Evolutionary conservation across 92 coral and sea anemone genomes (phyloP).

Genomic region (Paramuricea clavata): DNA sequence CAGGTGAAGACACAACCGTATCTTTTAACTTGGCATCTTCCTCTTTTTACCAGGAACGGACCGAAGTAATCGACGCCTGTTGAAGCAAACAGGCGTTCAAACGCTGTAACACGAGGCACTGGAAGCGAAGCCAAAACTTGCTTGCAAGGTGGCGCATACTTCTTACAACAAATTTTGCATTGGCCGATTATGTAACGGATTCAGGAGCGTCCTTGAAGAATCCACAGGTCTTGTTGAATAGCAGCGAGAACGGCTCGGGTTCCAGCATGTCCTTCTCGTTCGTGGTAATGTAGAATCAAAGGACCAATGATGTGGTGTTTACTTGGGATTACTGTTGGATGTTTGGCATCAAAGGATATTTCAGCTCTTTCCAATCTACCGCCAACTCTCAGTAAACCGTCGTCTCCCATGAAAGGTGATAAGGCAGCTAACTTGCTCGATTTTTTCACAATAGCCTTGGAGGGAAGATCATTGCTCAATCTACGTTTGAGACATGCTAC

Average conservation of each 20-base stretch:
- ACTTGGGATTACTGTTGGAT: neutral
- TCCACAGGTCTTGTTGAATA: neutral
- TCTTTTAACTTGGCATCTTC: neutral
- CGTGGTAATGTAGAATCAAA: neutral
- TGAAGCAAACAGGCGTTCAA: neutral
- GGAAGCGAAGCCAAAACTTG: constrained; percentile 22
- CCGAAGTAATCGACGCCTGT: neutral
- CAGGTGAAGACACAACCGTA: neutral
- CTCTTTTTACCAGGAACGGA: neutral
- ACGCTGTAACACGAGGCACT: neutral
- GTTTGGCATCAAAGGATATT: constrained; percentile 7
- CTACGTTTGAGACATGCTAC: neutral
- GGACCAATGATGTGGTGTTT: neutral
- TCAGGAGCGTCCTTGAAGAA: constrained; percentile 14
- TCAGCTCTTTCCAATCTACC: constrained; percentile 3
- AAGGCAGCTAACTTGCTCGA: constrained; percentile 1
- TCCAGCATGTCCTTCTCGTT: constrained; percentile 13
- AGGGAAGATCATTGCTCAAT: neutral
- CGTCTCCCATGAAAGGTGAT: constrained; percentile 10
- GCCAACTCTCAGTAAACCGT: neutral
- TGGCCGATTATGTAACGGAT: neutral
- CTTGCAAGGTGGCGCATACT: neutral
- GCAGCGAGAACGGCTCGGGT: neutral
- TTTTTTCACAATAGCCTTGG: neutral
- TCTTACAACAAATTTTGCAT: constrained; percentile 3